Percentiles rank a stretch among this genome's conserved stretches.
Evolutionary conservation across 2,113 vertebrate genomes (phyloP).

Genomic region (Oncorhynchus gorbuscha): DNA sequence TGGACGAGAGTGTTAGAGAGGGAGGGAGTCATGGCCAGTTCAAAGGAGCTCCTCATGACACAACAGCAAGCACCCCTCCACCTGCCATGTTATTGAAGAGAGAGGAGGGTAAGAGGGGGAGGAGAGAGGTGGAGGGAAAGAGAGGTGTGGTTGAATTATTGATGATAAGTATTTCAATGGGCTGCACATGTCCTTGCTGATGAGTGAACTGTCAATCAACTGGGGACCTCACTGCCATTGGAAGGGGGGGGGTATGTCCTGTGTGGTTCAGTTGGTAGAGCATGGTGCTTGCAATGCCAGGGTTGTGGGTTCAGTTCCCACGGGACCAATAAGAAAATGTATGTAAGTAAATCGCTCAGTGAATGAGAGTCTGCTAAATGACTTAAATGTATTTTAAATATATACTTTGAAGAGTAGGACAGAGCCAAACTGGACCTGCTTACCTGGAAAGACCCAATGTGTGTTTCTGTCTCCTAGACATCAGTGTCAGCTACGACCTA

Average conservation of each 20-base stretch:
- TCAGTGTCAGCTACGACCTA: conserved; percentile 39
- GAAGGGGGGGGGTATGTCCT: conserved; percentile 1
- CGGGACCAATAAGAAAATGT: too few species aligned
- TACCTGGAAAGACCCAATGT: conserved; percentile 46
- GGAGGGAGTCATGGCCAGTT: conserved; percentile 2
- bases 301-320: too few species aligned
- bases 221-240: conserved; percentile 44
- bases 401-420: background rate
- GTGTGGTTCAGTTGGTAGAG: too few species aligned
- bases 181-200: conserved; percentile 72
- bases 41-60: background rate
- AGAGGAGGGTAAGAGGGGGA: background rate
- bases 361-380: too few species aligned
- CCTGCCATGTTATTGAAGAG: conserved; percentile 10
- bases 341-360: too few species aligned
- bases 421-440: background rate
- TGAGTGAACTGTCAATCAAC: conserved; percentile 68
- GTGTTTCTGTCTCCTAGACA: conserved; percentile 31
- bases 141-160: conserved; percentile 69
- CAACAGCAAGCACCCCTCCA: background rate
- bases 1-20: background rate
- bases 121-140: conserved; percentile 15
- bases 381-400: too few species aligned
- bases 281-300: too few species aligned
- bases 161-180: conserved; percentile 76